These are phyloP conservation scores for Patella ulyssiponensis DNA, from an alignment of 2,888 invertebrate species.

Conservation along the genomic window DNA sequence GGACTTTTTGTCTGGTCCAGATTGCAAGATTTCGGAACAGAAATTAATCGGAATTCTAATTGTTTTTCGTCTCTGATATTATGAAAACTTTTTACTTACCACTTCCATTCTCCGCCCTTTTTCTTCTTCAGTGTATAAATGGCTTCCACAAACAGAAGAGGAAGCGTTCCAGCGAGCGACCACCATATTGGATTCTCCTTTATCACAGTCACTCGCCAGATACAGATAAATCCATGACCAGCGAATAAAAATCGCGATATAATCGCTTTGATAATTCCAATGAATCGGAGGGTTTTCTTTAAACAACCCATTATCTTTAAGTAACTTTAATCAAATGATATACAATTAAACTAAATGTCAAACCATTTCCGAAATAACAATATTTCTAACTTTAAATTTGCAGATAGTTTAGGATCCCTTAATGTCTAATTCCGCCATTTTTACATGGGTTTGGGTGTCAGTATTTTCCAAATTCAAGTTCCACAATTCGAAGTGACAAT, in stretches of 20 bases:
- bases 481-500: no score
- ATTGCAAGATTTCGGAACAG: neutral
- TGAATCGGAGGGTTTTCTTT: slow-evolving; percentile 31
- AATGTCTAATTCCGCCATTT: no score
- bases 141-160: slow-evolving; percentile 87
- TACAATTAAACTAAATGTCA: no score
- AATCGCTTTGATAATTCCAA: slow-evolving; percentile 46
- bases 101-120: slow-evolving; percentile 93
- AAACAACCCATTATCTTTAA: slow-evolving; percentile 28
- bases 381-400: no score
- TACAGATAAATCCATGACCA: slow-evolving; percentile 86
- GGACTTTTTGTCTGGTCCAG: neutral
- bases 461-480: no score
- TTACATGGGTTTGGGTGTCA: no score
- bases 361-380: no score
- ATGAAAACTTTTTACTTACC: slow-evolving; percentile 67
- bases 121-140: slow-evolving; percentile 90
- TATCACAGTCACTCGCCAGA: slow-evolving; percentile 89
- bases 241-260: slow-evolving; percentile 71
- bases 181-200: slow-evolving; percentile 80
- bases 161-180: slow-evolving; percentile 86
- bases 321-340: no score
- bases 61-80: neutral
- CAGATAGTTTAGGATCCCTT: no score
- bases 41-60: neutral